Evolutionary conservation across 92 coral and sea anemone species (phyloP).

Genomic region (Heteractis magnifica): DNA sequence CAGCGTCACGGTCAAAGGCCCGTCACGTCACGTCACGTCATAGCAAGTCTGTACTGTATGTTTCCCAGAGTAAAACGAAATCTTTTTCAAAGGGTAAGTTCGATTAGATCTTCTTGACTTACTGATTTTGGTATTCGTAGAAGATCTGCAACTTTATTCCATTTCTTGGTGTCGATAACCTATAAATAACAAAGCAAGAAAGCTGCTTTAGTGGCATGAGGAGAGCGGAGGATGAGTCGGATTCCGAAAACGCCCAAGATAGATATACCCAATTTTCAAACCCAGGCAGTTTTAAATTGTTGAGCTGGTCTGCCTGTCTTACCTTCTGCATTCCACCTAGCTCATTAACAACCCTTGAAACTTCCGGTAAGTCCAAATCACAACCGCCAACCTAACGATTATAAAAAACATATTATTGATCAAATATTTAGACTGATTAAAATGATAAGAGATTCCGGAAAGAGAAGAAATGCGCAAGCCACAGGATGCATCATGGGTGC

Average conservation of each 20-base stretch:
- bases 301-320: background rate
- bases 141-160: conserved; percentile 84
- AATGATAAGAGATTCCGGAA: background rate
- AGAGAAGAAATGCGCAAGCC: too few species aligned
- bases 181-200: conserved; percentile 8
- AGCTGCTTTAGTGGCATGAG: background rate
- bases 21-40: too few species aligned
- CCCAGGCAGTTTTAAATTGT: background rate
- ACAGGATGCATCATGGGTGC: too few species aligned
- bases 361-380: conserved; percentile 84
- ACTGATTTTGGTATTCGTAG: conserved; percentile 84
- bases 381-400: conserved; percentile 79
- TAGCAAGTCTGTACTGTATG: too few species aligned
- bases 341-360: conserved; percentile 76
- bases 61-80: too few species aligned
- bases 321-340: conserved; percentile 97
- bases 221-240: too few species aligned
- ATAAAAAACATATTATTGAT: background rate
- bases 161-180: conserved; percentile 87
- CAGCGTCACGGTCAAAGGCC: too few species aligned
- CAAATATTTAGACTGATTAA: background rate
- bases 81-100: background rate
- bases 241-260: too few species aligned
- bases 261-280: background rate
- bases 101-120: background rate